Base-by-base conservation (phyloP, 1,140 invertebrate species). In the Leucophenga varia region DNA sequence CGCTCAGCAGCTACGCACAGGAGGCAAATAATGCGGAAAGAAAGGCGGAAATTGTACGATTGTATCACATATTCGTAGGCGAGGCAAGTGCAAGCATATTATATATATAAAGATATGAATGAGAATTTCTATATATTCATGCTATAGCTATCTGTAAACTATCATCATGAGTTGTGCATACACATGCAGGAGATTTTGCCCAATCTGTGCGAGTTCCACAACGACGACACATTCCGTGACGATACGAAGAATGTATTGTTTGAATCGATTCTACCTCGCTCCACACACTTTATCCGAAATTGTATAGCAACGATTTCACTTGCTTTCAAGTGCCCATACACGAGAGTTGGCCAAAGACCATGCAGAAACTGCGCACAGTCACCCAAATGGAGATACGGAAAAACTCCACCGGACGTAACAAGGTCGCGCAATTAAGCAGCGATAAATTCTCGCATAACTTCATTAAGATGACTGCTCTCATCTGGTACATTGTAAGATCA, bases 111-210 rank as follows among this genome's bases (percentile, higher is more conserved):
- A n/a, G n/a, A n/a, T n/a, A n/a, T n/a, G n/a, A n/a, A n/a, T n/a
- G n/a, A n/a, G n/a, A n/a, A n/a, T n/a, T n/a, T n/a, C n/a, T n/a
- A n/a, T n/a, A n/a, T 19, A 16, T 32, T 10, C 13, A 0, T 35
- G n/a, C 13, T 20, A 7, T 14, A 72, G 69, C 51, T 70, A 6
- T 49, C 60, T 3, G 49, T 67, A 4, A 65, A 70, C 39, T 72
- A 72, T 52, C 64, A 70, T 34, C 37, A 64, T 30, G 41, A 48
- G 13, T n/a, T 72, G 9, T 61, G 69, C 46, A 30, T 52, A 13
- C 48, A 64, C 12, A 50, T 67, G 25, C 69, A 72, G 20, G 49
- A 64, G 5, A 51, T 64, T 16, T 30, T 72, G 10, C 64, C 69
- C 1, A 61, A 54, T 9, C 42, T 72, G 0, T 67, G 61, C 35